phyloP scores from a whole-genome alignment of 2,797 vertebrate genomes.

The Channallabes apus region DNA sequence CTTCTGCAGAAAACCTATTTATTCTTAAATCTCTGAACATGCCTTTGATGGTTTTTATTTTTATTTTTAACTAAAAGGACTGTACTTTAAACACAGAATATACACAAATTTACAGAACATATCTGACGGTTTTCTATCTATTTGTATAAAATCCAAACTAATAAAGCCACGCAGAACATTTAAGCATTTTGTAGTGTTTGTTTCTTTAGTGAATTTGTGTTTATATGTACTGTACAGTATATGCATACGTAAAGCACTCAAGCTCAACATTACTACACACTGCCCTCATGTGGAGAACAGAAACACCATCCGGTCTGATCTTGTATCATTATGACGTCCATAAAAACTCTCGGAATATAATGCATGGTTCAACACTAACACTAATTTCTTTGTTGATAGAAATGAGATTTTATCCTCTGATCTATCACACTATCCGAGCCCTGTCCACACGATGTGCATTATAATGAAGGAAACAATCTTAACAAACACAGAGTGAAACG shows the following conservation, averaged over 20 bases:
- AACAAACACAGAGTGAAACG: not conserved
- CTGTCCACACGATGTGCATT: not conserved
- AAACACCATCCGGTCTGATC: not conserved
- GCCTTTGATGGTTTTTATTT: not conserved
- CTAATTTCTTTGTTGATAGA: not conserved
- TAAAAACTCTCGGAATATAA: not conserved
- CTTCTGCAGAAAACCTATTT: conserved; percentile 21
- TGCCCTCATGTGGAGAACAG: conserved; percentile 62
- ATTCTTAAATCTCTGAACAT: conserved; percentile 11
- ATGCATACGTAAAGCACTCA: not conserved
- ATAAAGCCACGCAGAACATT: conserved; percentile 53
- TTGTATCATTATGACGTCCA: not conserved
- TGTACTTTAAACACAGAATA: not conserved
- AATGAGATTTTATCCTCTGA: not conserved
- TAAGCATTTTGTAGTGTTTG: conserved; percentile 13
- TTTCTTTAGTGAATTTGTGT: not conserved
- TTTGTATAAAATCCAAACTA: conserved; percentile 59
- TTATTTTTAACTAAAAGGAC: not conserved
- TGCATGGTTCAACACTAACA: not conserved
- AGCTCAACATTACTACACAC: conserved; percentile 32
- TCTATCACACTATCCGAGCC: not conserved
- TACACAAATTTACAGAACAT: conserved; percentile 23
- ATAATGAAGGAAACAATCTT: not conserved
- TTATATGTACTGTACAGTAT: not conserved
- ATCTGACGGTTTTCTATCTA: conserved; percentile 56